These are phyloP conservation scores for Taphrorychus bicolor DNA, from an alignment of 2,888 invertebrate genomes.

Conservation along the genomic window DNA sequence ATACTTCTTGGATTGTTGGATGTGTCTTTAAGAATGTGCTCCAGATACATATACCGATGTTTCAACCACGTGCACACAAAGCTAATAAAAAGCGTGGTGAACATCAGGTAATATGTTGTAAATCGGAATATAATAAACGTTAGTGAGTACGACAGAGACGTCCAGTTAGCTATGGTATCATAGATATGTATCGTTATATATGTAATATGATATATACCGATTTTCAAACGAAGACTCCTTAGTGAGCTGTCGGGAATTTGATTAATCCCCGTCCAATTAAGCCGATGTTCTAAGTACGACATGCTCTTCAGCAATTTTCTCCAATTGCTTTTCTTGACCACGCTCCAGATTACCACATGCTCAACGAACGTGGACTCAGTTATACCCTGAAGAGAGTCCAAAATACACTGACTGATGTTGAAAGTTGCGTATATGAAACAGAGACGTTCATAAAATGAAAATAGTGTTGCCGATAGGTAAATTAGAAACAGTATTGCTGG, in stretches of 20 bases:
- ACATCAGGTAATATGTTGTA: conserved; percentile 37
- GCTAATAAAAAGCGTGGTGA: conserved; percentile 19
- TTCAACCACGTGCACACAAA: conserved; percentile 28
- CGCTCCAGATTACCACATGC: conserved; percentile 15
- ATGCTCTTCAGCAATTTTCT: conserved; percentile 18
- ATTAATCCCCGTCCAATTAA: neutral
- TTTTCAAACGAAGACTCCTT: neutral
- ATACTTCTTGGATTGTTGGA: neutral
- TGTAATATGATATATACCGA: conserved; percentile 15
- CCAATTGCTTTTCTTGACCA: conserved; percentile 17
- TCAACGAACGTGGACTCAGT: conserved; percentile 24
- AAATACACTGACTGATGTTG: conserved; percentile 23
- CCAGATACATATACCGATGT: conserved; percentile 31
- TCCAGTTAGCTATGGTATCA: conserved; percentile 25
- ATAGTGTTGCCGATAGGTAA: conserved; percentile 20
- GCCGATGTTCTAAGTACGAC: conserved; percentile 9
- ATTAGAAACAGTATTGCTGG: conserved; percentile 12
- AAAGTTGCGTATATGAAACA: conserved; percentile 19
- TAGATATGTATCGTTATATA: conserved; percentile 21
- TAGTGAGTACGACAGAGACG: conserved; percentile 7
- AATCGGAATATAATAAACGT: conserved; percentile 34
- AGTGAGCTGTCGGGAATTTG: neutral
- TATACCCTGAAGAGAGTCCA: conserved; percentile 25
- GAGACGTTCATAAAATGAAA: conserved; percentile 26
- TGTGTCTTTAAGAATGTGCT: conserved; percentile 8